These are phyloP conservation scores for Steinernema scapterisci DNA, from an alignment of 2,888 invertebrate species.

Conservation along the genomic window DNA sequence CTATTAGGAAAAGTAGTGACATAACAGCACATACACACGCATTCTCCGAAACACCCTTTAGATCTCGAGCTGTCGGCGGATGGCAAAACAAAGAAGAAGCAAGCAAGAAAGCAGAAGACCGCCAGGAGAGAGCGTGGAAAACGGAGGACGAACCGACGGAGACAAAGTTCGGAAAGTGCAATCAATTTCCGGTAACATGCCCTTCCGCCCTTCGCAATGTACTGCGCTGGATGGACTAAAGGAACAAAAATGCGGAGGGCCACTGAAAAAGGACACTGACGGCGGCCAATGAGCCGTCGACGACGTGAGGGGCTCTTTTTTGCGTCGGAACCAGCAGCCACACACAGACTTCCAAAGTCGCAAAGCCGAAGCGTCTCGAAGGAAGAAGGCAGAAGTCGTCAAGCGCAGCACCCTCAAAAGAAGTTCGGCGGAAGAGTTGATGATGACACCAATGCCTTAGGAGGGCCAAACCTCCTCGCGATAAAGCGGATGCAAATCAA, in stretches of 20 bases:
- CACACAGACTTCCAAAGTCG: not conserved
- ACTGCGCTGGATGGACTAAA: slow-evolving; percentile 4
- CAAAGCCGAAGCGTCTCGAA: not conserved
- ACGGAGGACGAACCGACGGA: not conserved
- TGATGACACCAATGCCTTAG: slow-evolving; percentile 21
- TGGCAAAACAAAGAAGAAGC: slow-evolving; percentile 2
- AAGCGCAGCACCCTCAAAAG: not conserved
- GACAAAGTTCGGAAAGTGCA: slow-evolving; percentile 16
- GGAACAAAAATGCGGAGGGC: slow-evolving; percentile 26
- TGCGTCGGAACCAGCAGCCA: not conserved
- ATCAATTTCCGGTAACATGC: slow-evolving; percentile 27
- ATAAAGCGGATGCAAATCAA: slow-evolving; percentile 32
- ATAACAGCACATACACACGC: not conserved
- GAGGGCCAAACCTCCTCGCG: slow-evolving; percentile 8
- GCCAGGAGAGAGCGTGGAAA: not conserved
- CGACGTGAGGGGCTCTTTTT: not conserved
- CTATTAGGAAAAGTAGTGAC: slow-evolving; percentile 15
- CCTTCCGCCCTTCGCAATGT: slow-evolving; percentile 3
- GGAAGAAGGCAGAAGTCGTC: too few species aligned
- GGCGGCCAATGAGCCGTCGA: slow-evolving; percentile 9
- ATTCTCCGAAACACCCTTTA: not conserved
- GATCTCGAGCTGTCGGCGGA: slow-evolving; percentile 5
- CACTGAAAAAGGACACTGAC: not conserved
- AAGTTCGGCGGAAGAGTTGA: slow-evolving; percentile 7
- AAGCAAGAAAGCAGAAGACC: not conserved